Conservation (phyloP, 2,888 invertebrate genomes). For the Thysanoteuthis rhombus region DNA sequence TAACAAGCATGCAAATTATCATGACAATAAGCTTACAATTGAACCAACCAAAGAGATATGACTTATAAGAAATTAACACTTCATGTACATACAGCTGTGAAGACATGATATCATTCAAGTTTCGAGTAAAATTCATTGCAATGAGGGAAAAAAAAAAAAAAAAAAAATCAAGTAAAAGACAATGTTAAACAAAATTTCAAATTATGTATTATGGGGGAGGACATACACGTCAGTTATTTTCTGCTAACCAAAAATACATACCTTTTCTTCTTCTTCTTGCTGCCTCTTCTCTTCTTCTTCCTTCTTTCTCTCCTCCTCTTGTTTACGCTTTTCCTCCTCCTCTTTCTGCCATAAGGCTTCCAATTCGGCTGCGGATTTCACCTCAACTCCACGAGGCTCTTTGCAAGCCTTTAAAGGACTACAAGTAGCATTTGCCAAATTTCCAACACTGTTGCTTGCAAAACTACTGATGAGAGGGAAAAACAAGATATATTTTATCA, state of each 20-base stretch:
- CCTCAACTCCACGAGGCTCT: conserved; percentile 32
- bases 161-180: no score
- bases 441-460: conserved; percentile 16
- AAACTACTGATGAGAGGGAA: not conserved
- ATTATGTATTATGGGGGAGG: not conserved
- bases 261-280: conserved; percentile 35
- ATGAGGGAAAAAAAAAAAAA: no score
- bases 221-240: not conserved
- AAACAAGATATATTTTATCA: not conserved
- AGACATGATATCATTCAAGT: not conserved
- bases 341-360: conserved; percentile 42
- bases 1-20: no score
- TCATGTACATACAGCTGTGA: not conserved
- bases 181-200: no score
- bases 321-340: conserved; percentile 39
- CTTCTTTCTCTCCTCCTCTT: conserved; percentile 39
- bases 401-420: not conserved
- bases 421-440: not conserved
- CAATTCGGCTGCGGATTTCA: conserved; percentile 48
- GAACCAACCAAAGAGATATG: no score
- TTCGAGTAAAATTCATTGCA: not conserved
- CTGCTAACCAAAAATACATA: not conserved
- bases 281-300: conserved; percentile 46
- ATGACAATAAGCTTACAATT: no score
- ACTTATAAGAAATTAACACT: no score